Base-by-base conservation (phyloP, 2,888 invertebrate species). In the Laothoe populi region DNA sequence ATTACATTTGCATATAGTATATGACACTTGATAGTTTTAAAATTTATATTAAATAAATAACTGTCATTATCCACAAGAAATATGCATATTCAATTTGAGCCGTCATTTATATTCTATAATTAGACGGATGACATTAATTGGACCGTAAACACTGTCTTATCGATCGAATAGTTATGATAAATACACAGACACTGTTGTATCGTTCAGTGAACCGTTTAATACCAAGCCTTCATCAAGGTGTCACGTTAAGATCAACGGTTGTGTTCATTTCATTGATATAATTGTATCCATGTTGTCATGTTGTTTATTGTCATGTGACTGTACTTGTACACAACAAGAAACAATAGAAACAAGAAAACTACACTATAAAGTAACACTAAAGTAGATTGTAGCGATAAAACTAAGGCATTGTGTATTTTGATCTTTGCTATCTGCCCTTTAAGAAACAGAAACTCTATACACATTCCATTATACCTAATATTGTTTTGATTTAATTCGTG, bases 201-300 rank as follows among this genome's bases (percentile, higher is more conserved):
- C 69, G 70, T 77, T 77, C 77, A 83, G 75, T 79, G 79, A 78
- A 81, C 73, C 77, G 67, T 79, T 77, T 78, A 79, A 78, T 78
- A 45, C 62, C 63, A 62, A 63, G 31, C 69, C 66, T 64, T 64
- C 62, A 48, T 62, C 71, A 72, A 78, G 70, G 72, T 73, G 65
- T 72, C 65, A 59, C 63, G n/a, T 65, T 63, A 61, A 67, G 59
- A 68, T 69, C 66, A 70, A 64, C 59, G 65, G 42, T 26, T 31
- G 57, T 35, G 62, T 44, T 59, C 53, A 59, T 59, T 45, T 31
- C 10, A 58, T 42, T 13, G 4, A 5, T 11, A 59, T 59, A 19
- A 59, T 19, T 31, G 16, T 31, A 31, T 35, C 11, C 10, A 1
- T 26, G 24, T 48, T 24, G 0, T 26, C 13, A 24, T 0, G 7